Percentiles rank a stretch among this genome's conserved stretches.
Conservation (phyloP, 2,113 vertebrate species). For the Copsychus sechellarum region DNA sequence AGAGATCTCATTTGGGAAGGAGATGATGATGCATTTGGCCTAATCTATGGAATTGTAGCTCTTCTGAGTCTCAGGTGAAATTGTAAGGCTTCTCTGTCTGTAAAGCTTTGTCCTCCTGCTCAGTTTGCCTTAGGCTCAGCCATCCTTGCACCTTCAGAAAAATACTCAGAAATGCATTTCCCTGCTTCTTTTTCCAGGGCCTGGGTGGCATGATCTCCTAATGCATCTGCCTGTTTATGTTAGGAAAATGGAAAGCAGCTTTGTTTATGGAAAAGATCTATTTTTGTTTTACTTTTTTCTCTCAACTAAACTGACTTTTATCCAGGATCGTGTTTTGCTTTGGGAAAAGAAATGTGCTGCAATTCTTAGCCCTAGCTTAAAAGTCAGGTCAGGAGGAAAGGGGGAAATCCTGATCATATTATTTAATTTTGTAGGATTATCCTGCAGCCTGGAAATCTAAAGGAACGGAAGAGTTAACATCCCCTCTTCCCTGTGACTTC, state of each 20-base stretch:
- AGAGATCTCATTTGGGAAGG: not conserved
- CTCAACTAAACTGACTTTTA: slow-evolving; percentile 66
- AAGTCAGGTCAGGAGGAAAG: slow-evolving; percentile 39
- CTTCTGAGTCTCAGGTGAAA: not conserved
- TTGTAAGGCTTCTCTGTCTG: not conserved
- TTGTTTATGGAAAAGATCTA: slow-evolving; percentile 83
- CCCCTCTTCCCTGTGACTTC: not conserved
- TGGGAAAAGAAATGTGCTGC: slow-evolving; percentile 29
- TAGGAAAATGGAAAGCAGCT: slow-evolving; percentile 77
- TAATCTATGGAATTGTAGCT: not conserved
- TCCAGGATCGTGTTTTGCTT: slow-evolving; percentile 64
- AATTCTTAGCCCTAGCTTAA: not conserved
- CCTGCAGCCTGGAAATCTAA: slow-evolving; percentile 2
- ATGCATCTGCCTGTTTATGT: slow-evolving; percentile 76
- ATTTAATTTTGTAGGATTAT: slow-evolving; percentile 53
- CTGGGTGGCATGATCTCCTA: slow-evolving; percentile 70
- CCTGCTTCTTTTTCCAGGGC: slow-evolving; percentile 31
- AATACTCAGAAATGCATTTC: slow-evolving; percentile 25
- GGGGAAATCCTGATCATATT: slow-evolving; percentile 49
- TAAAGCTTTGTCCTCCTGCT: not conserved
- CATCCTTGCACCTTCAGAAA: slow-evolving; percentile 28
- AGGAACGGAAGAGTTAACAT: slow-evolving; percentile 21
- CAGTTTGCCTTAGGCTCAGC: not conserved
- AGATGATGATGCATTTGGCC: not conserved
- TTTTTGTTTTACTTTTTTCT: slow-evolving; percentile 74